Percentiles rank a stretch among this genome's conserved stretches.
Conservation (phyloP, 2,888 invertebrate genomes). For the Eucriotettix oculatus region DNA sequence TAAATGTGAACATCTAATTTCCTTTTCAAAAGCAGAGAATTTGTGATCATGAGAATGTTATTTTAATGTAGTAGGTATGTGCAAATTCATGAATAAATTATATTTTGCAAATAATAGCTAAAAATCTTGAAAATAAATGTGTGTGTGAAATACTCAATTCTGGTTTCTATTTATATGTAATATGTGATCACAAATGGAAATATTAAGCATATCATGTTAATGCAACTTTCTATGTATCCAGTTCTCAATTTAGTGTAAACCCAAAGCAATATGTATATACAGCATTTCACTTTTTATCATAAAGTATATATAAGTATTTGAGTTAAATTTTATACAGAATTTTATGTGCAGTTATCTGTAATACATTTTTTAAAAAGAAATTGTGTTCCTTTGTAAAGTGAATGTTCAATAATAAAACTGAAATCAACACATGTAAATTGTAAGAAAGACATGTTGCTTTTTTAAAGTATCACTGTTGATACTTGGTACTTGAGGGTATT, state of each 20-base stretch:
- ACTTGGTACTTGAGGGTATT: not conserved
- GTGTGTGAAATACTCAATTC: not conserved
- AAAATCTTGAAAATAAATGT: not conserved
- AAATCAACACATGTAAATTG: too few species aligned
- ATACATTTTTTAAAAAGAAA: not conserved
- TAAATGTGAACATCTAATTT: too few species aligned
- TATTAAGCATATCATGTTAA: not conserved
- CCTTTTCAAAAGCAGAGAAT: too few species aligned
- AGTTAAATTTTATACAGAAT: not conserved
- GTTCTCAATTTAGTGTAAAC: not conserved
- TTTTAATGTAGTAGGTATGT: too few species aligned
- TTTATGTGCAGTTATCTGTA: not conserved
- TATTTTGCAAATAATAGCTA: not conserved
- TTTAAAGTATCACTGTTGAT: not conserved
- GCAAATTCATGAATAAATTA: too few species aligned
- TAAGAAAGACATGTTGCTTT: not conserved
- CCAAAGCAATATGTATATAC: constrained; percentile 1
- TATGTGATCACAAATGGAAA: not conserved
- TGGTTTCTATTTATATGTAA: not conserved
- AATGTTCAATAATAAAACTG: too few species aligned
- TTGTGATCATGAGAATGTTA: too few species aligned
- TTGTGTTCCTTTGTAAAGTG: too few species aligned
- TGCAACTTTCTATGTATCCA: not conserved
- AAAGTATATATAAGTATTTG: not conserved
- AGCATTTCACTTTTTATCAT: not conserved